phyloP scores from a whole-genome alignment of 2,797 vertebrate genomes.

The Etheostoma nigrum region DNA sequence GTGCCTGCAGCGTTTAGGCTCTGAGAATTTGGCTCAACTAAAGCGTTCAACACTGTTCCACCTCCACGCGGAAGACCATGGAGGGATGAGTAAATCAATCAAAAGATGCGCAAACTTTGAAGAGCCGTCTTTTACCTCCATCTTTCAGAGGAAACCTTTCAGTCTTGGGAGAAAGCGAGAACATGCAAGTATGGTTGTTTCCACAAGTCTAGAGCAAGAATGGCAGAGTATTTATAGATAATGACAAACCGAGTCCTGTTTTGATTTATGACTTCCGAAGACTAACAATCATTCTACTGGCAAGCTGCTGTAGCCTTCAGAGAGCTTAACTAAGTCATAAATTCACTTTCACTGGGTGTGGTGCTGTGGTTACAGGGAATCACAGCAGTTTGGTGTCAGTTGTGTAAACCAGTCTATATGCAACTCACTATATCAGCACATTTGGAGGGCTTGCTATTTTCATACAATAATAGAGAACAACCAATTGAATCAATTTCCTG shows the following conservation, averaged over 20 bases:
- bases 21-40: conserved; percentile 74
- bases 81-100: conserved; percentile 78
- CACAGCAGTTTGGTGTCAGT: conserved; percentile 51
- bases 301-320: conserved; percentile 69
- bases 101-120: conserved; percentile 68
- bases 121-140: conserved; percentile 59
- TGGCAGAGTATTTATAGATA: conserved; percentile 79
- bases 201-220: conserved; percentile 50
- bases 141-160: conserved; percentile 63
- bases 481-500: conserved; percentile 29
- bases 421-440: conserved; percentile 40
- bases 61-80: conserved; percentile 62
- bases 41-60: conserved; percentile 61
- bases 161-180: conserved; percentile 50
- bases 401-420: conserved; percentile 23
- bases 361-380: conserved; percentile 46
- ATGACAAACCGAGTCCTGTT: conserved; percentile 71
- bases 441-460: conserved; percentile 38
- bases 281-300: conserved; percentile 81
- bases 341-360: conserved; percentile 62
- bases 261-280: conserved; percentile 83
- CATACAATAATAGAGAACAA: conserved; percentile 6
- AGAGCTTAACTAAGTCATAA: conserved; percentile 81
- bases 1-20: conserved; percentile 69
- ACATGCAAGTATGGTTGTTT: conserved; percentile 47